Percentiles rank a stretch among this genome's conserved stretches.
Evolutionary conservation across 1,140 invertebrate genomes (phyloP).

Genomic region (Meloidogyne chitwoodi): DNA sequence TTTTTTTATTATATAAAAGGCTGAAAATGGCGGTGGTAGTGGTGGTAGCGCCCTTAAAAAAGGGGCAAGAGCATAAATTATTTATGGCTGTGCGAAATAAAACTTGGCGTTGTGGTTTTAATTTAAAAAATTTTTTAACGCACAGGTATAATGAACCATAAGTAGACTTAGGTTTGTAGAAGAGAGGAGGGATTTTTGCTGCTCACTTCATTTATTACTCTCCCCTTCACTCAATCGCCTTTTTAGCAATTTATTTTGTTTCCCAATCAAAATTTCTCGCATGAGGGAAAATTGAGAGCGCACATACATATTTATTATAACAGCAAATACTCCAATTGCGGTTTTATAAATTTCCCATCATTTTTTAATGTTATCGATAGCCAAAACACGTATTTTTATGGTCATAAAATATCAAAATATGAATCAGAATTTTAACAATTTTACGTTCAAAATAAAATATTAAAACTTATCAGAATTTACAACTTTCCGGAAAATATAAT

Average conservation of each 20-base stretch:
- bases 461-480: too few relatives aligned
- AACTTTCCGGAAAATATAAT: background rate
- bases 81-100: too few relatives aligned
- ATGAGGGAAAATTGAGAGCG: background rate
- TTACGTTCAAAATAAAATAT: too few relatives aligned
- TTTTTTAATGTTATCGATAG: background rate
- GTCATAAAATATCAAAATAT: background rate
- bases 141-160: too few relatives aligned
- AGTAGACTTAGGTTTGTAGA: too few relatives aligned
- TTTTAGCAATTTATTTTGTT: background rate
- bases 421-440: background rate
- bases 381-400: background rate
- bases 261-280: background rate
- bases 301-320: background rate
- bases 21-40: background rate
- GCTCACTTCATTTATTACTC: background rate
- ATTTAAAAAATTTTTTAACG: too few relatives aligned
- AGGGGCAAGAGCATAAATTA: background rate
- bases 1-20: background rate
- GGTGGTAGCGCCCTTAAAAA: background rate
- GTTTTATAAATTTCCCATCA: background rate
- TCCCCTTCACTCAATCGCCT: background rate
- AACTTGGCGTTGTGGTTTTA: too few relatives aligned
- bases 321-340: background rate
- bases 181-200: background rate